Evolutionary conservation across 2,797 vertebrate species (phyloP).

Genomic region (Acrocephalus scirpaceus): DNA sequence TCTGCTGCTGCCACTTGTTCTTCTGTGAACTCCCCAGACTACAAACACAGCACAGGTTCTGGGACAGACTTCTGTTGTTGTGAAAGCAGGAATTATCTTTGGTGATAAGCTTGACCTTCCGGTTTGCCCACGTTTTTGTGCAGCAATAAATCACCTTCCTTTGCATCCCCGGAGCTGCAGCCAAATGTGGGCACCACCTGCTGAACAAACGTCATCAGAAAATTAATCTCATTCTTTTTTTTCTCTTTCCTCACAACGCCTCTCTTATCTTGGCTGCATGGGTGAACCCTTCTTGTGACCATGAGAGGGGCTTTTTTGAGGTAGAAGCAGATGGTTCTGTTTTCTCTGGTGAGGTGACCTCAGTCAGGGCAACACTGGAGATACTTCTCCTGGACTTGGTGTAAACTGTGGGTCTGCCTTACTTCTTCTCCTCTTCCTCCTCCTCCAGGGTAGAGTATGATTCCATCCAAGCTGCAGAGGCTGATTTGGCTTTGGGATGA

Average conservation of each 20-base stretch:
- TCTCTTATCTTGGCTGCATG: neutral
- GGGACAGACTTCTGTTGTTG: neutral
- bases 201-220: slow-evolving; percentile 3
- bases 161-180: neutral
- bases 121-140: neutral
- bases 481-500: neutral
- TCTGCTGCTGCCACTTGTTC: neutral
- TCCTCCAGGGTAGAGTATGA: neutral
- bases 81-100: neutral
- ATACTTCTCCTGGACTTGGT: neutral
- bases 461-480: neutral
- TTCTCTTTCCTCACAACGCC: neutral
- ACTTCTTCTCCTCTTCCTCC: neutral
- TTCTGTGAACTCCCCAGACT: neutral
- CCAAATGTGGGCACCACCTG: neutral
- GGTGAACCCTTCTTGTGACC: neutral
- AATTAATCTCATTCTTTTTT: neutral
- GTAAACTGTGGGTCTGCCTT: neutral
- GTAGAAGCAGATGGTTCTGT: neutral
- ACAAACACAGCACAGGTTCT: neutral
- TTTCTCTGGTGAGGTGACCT: neutral
- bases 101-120: neutral
- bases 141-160: neutral
- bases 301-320: neutral
- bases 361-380: neutral